Conservation (phyloP, 2,113 vertebrate genomes). For the Dermatemys mawii region DNA sequence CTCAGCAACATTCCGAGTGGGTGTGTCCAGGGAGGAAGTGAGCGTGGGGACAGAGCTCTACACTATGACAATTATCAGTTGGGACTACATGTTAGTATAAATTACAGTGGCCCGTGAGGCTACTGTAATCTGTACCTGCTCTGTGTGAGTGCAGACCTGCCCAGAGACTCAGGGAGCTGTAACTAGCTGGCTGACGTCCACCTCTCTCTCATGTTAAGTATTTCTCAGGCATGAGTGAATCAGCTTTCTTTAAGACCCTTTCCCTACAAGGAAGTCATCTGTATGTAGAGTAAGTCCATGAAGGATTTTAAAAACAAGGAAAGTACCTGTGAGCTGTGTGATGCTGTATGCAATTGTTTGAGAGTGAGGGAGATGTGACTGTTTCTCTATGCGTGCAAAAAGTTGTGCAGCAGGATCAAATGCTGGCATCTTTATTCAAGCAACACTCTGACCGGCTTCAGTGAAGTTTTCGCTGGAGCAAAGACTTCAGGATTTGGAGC, state of each 20-base stretch:
- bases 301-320: background rate
- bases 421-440: background rate
- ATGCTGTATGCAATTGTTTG: background rate
- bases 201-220: background rate
- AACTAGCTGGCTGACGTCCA: background rate
- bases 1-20: background rate
- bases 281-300: background rate
- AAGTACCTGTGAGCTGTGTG: background rate
- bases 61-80: background rate
- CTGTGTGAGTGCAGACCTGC: background rate
- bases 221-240: background rate
- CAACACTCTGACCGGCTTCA: background rate
- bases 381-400: background rate
- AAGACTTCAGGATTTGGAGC: slow-evolving; percentile 33
- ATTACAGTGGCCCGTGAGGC: background rate
- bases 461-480: background rate
- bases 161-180: background rate
- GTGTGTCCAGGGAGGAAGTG: background rate
- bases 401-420: background rate
- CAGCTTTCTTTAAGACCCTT: background rate
- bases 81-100: background rate
- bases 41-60: background rate
- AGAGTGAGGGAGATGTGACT: background rate
- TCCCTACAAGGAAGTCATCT: background rate
- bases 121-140: background rate